Conservation (phyloP, 2,797 vertebrate species). For the Eidolon dupreanum region DNA sequence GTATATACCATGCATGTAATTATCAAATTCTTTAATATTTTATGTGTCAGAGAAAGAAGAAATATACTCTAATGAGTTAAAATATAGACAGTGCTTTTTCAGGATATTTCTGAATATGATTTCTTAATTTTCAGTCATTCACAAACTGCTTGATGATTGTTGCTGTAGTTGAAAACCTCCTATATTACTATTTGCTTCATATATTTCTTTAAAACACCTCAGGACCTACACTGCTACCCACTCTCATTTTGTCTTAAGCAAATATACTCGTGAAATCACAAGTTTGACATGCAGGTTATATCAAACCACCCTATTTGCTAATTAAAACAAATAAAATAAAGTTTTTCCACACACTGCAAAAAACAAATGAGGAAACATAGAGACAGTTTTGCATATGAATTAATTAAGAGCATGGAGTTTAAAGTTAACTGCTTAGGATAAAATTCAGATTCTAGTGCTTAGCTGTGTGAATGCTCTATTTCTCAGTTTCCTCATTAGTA, state of each 20-base stretch:
- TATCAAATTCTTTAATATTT: neutral
- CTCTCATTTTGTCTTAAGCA: neutral
- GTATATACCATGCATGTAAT: neutral
- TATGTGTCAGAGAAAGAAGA: neutral
- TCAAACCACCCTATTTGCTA: neutral
- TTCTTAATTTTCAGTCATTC: neutral
- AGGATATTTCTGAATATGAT: neutral
- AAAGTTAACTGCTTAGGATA: neutral
- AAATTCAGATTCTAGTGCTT: neutral
- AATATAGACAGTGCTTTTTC: neutral
- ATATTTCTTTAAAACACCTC: conserved; percentile 26
- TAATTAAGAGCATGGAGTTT: neutral
- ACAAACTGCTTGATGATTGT: neutral
- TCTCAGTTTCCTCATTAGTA: neutral
- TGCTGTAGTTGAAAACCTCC: neutral
- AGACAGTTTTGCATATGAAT: neutral
- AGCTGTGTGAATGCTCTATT: neutral
- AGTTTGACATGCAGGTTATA: neutral
- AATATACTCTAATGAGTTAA: neutral
- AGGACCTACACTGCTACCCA: neutral
- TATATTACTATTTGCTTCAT: neutral
- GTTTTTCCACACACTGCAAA: neutral
- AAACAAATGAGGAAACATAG: neutral
- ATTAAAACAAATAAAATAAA: neutral
- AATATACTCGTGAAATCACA: neutral